Evolutionary conservation across 2,113 vertebrate genomes (phyloP), one percentile per base, ranked within the genome.

Genomic region (Probosciger aterrimus): DNA sequence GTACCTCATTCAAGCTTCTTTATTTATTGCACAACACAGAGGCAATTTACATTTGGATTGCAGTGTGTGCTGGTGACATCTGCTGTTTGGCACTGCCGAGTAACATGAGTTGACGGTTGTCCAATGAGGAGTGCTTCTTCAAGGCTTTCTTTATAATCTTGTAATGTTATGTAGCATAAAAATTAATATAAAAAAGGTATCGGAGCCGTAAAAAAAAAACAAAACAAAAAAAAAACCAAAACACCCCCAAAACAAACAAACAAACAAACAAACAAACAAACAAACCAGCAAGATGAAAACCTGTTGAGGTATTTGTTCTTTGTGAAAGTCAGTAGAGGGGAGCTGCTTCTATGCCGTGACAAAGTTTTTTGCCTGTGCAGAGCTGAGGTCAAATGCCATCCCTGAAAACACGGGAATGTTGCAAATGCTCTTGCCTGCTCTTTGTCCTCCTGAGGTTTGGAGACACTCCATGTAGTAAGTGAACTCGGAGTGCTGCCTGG

Each of bases 261-360:
- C n/a, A n/a, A n/a, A n/a, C n/a, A n/a, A n/a, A n/a, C n/a, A n/a
- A n/a, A n/a, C n/a, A n/a, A n/a, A n/a, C n/a, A n/a, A n/a, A n/a
- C 39, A 39, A 39, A 39, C 11, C 5, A 27, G 5, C 25, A 13
- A 30, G 5, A 14, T 5, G n/a, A 19, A 69, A 59, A 24, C 4
- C 15, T 7, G 24, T 19, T 6, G 74, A 39, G 44, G 4, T 3
- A 1, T 7, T 17, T 7, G 1, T 22, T 46, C 46, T 18, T 49
- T 8, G 24, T 2, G 47, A 0, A 41, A 15, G 18, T 3, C 27
- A 44, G n/a, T 0, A 28, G 18, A 9, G 6, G 5, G 11, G 35
- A 49, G 41, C 30, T 49, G 28, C 35, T 63, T 43, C 27, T 37
- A 2, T 25, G 67, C 39, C 4, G 0, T 49, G n/a, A 28, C 28